Evolutionary conservation across 2,888 invertebrate genomes (phyloP), one percentile per base, ranked within the genome.

Genomic region (Aphidoletes aphidimyza): DNA sequence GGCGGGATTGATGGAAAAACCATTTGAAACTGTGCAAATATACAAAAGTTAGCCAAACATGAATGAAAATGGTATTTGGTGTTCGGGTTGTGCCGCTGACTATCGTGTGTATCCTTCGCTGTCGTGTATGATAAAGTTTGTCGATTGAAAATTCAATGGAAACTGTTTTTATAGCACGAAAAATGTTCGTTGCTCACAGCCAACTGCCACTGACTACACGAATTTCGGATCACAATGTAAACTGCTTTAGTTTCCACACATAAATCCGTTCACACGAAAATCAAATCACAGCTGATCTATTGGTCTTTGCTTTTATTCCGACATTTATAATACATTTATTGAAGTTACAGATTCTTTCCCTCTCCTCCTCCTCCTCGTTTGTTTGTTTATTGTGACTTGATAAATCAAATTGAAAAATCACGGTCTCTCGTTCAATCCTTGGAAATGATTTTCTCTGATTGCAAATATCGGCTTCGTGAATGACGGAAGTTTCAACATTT

Each of bases 251-350:
- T 54, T 69, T 69, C 69, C 9, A 54, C n/a, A 30, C n/a, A 69
- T 69, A 69, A 69, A 69, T 69, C 34, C 34, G 8, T 69, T 69
- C 30, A 30, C 69, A 69, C 69, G 69, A 69, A 69, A 69, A 69
- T 30, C 34, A 69, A 69, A 69, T 69, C 69, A 69, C 69, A 14
- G 34, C 30, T 69, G 69, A 69, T 69, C 69, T 69, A 30, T 69
- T 54, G 26, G 54, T 54, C 54, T 54, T 54, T 3, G 22, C 22
- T 54, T 54, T 54, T 26, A 54, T 54, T 22, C 26, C 26, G 54
- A 54, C 54, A 26, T 54, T 26, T 54, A 26, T 54, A 54, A 54
- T 54, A 26, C 54, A 54, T 54, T 54, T 54, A 54, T 69, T 30
- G 30, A 14, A 54, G 34, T 30, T n/a, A n/a, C n/a, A n/a, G n/a